phyloP scores from a whole-genome alignment of 53 echinoderm and acorn worm species.

The Mesocentrotus franciscanus region DNA sequence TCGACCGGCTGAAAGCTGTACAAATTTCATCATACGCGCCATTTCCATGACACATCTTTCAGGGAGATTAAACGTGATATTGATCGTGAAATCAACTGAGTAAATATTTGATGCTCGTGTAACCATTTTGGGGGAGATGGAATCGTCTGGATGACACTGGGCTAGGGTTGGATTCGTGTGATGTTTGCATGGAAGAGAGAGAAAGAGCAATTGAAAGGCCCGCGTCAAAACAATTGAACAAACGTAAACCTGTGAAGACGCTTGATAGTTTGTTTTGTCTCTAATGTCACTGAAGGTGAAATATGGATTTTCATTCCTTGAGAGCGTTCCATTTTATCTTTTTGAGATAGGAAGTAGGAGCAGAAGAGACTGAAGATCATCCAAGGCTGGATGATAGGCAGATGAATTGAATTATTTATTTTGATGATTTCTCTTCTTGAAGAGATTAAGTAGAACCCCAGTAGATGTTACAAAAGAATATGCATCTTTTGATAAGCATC shows the following conservation, averaged over 20 bases:
- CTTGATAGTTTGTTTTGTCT: constrained; percentile 24
- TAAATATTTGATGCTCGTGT: constrained; percentile 61
- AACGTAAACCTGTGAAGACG: background rate
- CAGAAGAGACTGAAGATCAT: background rate
- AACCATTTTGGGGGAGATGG: constrained; percentile 40
- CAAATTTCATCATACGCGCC: constrained; percentile 53
- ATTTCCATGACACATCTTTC: constrained; percentile 62
- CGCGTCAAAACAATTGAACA: constrained; percentile 35
- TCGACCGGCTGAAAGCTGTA: constrained; percentile 50
- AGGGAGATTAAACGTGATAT: constrained; percentile 62
- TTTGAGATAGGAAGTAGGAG: background rate
- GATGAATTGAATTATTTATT: background rate
- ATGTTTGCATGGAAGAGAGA: constrained; percentile 27
- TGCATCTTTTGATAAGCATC: background rate
- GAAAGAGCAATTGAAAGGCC: constrained; percentile 21
- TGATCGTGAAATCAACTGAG: constrained; percentile 66
- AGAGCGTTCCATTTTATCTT: background rate
- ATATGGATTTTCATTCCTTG: background rate
- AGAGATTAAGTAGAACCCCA: too few species aligned
- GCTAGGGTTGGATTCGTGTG: constrained; percentile 6
- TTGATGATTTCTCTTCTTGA: too few species aligned
- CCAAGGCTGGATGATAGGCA: background rate
- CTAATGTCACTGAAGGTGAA: constrained; percentile 1
- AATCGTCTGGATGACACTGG: background rate
- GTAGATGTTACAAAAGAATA: background rate